Conservation (phyloP, 2,113 vertebrate genomes). For the Daubentonia madagascariensis region DNA sequence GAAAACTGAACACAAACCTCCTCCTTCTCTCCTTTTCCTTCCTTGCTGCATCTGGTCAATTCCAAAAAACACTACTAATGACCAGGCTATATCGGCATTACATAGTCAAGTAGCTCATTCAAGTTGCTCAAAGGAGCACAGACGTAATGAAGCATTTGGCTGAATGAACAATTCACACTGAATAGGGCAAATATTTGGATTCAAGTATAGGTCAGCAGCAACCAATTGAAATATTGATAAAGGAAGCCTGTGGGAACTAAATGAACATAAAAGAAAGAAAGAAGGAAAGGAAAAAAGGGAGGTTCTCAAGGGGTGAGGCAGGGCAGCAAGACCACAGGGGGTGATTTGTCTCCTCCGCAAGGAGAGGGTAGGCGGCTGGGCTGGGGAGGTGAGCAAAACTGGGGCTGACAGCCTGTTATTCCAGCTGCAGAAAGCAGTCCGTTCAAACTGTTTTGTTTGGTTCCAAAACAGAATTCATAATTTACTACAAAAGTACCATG, state of each 20-base stretch:
- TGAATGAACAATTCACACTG: conserved; percentile 76
- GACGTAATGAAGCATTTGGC: conserved; percentile 72
- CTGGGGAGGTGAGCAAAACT: neutral
- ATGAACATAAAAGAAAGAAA: conserved; percentile 75
- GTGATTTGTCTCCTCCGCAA: neutral
- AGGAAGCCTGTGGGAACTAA: conserved; percentile 82
- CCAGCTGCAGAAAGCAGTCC: neutral
- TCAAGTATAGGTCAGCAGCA: conserved; percentile 77
- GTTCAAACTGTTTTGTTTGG: neutral
- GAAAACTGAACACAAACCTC: neutral
- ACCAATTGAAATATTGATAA: conserved; percentile 78
- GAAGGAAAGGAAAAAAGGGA: neutral
- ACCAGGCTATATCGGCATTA: conserved; percentile 66
- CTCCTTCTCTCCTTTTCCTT: neutral
- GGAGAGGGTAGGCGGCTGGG: neutral
- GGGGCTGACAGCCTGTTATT: neutral
- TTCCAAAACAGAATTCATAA: neutral
- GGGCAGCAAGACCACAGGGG: conserved; percentile 22
- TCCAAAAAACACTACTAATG: conserved; percentile 58
- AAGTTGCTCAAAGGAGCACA: conserved; percentile 73
- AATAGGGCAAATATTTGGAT: conserved; percentile 85
- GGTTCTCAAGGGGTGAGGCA: conserved; percentile 51
- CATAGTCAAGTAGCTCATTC: conserved; percentile 76
- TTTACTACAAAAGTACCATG: neutral
- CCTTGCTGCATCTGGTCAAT: conserved; percentile 1